Percentiles rank a stretch among this genome's conserved stretches.
These are phyloP conservation scores for Hyla sarda DNA, from an alignment of 2,113 vertebrate genomes.

Conservation along the genomic window DNA sequence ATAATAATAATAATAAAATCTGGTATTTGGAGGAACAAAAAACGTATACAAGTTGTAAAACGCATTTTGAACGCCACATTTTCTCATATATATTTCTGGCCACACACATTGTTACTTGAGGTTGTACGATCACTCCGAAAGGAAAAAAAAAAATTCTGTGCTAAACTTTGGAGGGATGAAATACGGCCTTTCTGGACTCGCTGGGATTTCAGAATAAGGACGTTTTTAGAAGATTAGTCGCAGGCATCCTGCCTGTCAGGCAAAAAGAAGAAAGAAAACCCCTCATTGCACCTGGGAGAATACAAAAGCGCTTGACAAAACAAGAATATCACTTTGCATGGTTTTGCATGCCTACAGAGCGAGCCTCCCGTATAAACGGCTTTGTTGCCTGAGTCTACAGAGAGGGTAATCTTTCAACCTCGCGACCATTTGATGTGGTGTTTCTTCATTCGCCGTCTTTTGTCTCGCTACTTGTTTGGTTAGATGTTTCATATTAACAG, in stretches of 20 bases:
- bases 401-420: constrained; percentile 63
- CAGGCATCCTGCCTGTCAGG: constrained; percentile 59
- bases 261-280: constrained; percentile 58
- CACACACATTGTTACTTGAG: background rate
- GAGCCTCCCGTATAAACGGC: constrained; percentile 42
- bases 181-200: constrained; percentile 40
- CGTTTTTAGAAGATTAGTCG: constrained; percentile 62
- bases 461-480: constrained; percentile 58
- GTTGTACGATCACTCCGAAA: constrained; percentile 27
- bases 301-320: constrained; percentile 61
- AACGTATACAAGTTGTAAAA: background rate
- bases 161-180: background rate
- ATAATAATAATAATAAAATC: no score
- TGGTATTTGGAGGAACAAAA: background rate
- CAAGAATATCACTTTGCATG: constrained; percentile 62
- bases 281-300: constrained; percentile 62
- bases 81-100: background rate
- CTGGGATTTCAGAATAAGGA: constrained; percentile 64
- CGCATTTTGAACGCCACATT: background rate
- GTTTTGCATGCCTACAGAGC: constrained; percentile 50
- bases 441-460: constrained; percentile 55
- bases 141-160: constrained; percentile 30
- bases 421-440: constrained; percentile 54
- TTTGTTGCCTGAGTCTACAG: constrained; percentile 47
- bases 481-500: constrained; percentile 65